Evolutionary conservation across 2,113 vertebrate species (phyloP).

Genomic region (Trichechus manatus): DNA sequence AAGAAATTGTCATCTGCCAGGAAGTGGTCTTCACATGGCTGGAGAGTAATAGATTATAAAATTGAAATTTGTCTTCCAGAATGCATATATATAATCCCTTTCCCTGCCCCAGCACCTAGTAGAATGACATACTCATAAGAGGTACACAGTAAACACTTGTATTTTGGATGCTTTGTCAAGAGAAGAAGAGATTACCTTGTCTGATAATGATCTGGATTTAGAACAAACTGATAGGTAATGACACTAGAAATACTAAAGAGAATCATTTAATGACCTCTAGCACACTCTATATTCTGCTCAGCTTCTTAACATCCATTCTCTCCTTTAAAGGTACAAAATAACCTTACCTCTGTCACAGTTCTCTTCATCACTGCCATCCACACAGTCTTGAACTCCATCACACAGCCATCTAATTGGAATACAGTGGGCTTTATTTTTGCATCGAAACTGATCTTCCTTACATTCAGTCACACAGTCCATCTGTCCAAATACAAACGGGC

Average conservation of each 20-base stretch:
- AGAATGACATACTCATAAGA: neutral
- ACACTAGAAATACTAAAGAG: neutral
- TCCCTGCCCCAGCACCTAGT: neutral
- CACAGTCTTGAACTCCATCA: slow-evolving; percentile 95
- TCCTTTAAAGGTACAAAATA: neutral
- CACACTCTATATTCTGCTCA: neutral
- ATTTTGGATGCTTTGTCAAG: neutral
- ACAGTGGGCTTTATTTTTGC: slow-evolving; percentile 96
- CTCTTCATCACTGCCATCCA: slow-evolving; percentile 98
- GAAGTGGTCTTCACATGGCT: neutral
- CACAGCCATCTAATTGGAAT: slow-evolving; percentile 96
- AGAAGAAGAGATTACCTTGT: neutral
- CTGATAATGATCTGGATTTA: neutral
- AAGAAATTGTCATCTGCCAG: too few species aligned
- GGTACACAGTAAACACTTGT: neutral
- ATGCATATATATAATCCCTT: neutral
- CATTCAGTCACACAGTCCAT: slow-evolving; percentile 96
- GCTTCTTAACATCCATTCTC: neutral
- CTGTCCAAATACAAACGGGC: slow-evolving; percentile 85
- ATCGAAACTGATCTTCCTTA: slow-evolving; percentile 95
- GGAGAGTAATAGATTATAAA: too few species aligned
- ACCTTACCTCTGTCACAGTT: slow-evolving; percentile 91
- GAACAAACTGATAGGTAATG: neutral
- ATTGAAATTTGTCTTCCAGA: too few species aligned
- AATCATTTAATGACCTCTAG: neutral